These are phyloP conservation scores for Sinocyclocheilus grahami DNA, from an alignment of 2,113 vertebrate species.

Conservation along the genomic window DNA sequence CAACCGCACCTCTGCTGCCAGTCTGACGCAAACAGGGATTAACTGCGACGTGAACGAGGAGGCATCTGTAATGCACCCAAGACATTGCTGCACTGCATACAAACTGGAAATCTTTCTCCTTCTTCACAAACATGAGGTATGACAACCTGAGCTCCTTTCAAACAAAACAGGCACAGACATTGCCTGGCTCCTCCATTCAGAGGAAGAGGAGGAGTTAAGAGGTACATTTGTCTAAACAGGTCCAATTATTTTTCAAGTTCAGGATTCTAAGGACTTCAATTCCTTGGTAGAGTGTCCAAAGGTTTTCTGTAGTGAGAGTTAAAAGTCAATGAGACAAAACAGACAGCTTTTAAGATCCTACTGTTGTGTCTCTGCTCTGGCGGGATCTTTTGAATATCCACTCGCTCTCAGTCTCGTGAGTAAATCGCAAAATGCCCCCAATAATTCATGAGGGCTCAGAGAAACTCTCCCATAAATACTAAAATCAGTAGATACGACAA, in stretches of 20 bases:
- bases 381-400: constrained; percentile 32
- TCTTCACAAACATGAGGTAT: constrained; percentile 58
- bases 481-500: constrained; percentile 47
- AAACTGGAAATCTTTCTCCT: constrained; percentile 53
- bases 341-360: not conserved
- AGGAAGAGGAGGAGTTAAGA: constrained; percentile 40
- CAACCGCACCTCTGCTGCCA: constrained; percentile 39
- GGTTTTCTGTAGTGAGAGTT: constrained; percentile 26
- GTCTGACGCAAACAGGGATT: constrained; percentile 26
- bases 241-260: constrained; percentile 46
- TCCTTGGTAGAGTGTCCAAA: constrained; percentile 39
- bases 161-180: constrained; percentile 48
- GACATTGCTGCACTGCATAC: constrained; percentile 55
- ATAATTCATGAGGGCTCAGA: constrained; percentile 6
- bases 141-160: constrained; percentile 58
- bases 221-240: constrained; percentile 48
- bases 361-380: constrained; percentile 26
- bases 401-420: constrained; percentile 4
- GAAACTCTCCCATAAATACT: constrained; percentile 28
- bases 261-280: constrained; percentile 41
- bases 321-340: constrained; percentile 24
- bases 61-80: constrained; percentile 37
- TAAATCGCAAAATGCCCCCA: constrained; percentile 33
- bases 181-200: constrained; percentile 42
- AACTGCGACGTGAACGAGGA: constrained; percentile 42